These are phyloP conservation scores for Myrmecobius fasciatus DNA, from an alignment of 2,113 vertebrate genomes.

Conservation along the genomic window DNA sequence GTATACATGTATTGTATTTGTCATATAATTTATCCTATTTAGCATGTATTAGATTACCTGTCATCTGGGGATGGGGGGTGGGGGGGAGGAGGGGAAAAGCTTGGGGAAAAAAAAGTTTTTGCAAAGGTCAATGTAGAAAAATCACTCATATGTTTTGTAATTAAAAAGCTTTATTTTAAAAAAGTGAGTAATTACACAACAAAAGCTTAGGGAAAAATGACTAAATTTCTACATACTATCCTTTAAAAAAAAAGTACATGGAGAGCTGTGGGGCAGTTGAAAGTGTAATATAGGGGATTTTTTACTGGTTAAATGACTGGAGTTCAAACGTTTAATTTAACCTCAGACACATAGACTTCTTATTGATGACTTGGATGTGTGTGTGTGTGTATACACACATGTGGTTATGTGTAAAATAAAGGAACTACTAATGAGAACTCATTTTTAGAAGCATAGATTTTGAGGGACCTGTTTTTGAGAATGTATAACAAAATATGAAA, in stretches of 20 bases:
- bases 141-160: too few relatives aligned
- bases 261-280: background rate
- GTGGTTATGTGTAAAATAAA: background rate
- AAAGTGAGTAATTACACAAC: background rate
- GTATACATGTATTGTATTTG: too few relatives aligned
- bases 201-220: background rate
- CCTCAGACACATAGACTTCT: background rate
- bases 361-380: background rate
- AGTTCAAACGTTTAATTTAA: background rate
- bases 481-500: background rate
- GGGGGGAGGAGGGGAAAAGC: too few relatives aligned
- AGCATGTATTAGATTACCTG: too few relatives aligned
- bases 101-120: too few relatives aligned
- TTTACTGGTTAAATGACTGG: background rate
- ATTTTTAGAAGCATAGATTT: background rate
- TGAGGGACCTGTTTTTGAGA: background rate
- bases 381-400: too few relatives aligned
- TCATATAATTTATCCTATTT: too few relatives aligned
- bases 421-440: background rate
- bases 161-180: too few relatives aligned
- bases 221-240: background rate
- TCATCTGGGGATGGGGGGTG: too few relatives aligned
- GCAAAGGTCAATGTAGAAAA: too few relatives aligned
- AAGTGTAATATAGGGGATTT: background rate
- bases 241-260: background rate